Evolutionary conservation across 2,797 vertebrate genomes (phyloP).

Genomic region (Pteronotus mesoamericanus): DNA sequence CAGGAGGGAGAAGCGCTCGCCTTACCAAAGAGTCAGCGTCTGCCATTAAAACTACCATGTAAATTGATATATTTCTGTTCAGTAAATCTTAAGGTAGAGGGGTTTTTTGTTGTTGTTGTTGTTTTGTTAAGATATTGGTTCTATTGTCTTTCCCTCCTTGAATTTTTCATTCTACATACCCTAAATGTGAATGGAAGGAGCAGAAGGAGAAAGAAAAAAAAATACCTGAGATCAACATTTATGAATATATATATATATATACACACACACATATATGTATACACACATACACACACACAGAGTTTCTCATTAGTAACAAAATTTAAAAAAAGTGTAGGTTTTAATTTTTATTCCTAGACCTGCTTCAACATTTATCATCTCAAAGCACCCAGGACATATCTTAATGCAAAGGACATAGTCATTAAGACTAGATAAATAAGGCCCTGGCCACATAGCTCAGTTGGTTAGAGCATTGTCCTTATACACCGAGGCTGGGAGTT

Average conservation of each 20-base stretch:
- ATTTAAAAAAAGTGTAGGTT: neutral
- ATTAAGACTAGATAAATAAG: neutral
- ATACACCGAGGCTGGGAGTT: neutral
- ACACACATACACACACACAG: no score
- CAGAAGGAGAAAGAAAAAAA: neutral
- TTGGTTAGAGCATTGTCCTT: neutral
- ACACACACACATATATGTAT: no score
- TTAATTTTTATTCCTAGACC: slow-evolving; percentile 15
- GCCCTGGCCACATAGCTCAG: neutral
- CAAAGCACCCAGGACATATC: neutral
- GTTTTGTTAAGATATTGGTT: neutral
- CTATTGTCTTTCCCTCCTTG: neutral
- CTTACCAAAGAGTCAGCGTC: neutral
- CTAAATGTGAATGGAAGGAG: neutral
- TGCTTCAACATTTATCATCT: slow-evolving; percentile 16
- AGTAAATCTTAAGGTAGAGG: neutral
- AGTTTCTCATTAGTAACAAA: neutral
- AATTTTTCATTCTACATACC: neutral
- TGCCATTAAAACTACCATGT: neutral
- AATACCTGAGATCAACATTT: neutral
- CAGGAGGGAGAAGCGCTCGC: neutral
- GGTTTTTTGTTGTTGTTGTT: neutral
- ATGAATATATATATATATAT: no score
- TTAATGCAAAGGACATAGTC: neutral
- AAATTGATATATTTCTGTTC: slow-evolving; percentile 8